phyloP scores from a whole-genome alignment of 2,797 vertebrate genomes.

The Pagetopsis macropterus region DNA sequence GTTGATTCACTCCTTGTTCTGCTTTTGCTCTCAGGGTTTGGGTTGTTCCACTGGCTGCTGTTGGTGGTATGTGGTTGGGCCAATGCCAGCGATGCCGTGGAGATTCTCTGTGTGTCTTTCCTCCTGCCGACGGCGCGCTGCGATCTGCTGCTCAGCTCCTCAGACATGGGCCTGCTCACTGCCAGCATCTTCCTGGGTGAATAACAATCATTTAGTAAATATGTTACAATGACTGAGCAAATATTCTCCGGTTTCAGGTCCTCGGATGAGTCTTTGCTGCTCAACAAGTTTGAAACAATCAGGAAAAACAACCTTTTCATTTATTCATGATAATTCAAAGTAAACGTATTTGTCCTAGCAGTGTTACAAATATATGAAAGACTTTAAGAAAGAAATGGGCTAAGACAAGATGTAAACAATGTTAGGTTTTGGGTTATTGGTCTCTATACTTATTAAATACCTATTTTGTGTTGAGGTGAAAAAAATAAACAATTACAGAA shows the following conservation, averaged over 20 bases:
- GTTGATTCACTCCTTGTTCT: slow-evolving; percentile 1
- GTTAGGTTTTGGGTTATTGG: too few relatives aligned
- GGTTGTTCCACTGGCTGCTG: slow-evolving; percentile 81
- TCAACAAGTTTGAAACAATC: too few relatives aligned
- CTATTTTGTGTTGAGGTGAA: background rate
- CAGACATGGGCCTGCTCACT: slow-evolving; percentile 84
- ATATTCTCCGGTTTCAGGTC: background rate
- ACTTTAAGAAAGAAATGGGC: background rate
- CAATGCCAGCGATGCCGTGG: slow-evolving; percentile 85
- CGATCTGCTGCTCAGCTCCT: slow-evolving; percentile 79
- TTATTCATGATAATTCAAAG: too few relatives aligned
- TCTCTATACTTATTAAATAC: background rate
- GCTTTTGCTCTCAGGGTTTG: slow-evolving; percentile 75
- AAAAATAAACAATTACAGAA: background rate
- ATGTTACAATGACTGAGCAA: background rate
- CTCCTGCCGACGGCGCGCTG: slow-evolving; percentile 80
- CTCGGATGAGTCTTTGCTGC: background rate
- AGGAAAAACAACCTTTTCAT: too few relatives aligned
- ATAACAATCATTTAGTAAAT: background rate
- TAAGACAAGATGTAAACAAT: background rate
- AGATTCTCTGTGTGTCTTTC: slow-evolving; percentile 86
- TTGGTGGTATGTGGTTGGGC: slow-evolving; percentile 84
- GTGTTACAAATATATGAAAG: too few relatives aligned
- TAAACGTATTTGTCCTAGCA: too few relatives aligned
- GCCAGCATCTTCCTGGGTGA: slow-evolving; percentile 85